Conservation (phyloP, 2,888 invertebrate genomes). For the Cryptocheilus praepositus region DNA sequence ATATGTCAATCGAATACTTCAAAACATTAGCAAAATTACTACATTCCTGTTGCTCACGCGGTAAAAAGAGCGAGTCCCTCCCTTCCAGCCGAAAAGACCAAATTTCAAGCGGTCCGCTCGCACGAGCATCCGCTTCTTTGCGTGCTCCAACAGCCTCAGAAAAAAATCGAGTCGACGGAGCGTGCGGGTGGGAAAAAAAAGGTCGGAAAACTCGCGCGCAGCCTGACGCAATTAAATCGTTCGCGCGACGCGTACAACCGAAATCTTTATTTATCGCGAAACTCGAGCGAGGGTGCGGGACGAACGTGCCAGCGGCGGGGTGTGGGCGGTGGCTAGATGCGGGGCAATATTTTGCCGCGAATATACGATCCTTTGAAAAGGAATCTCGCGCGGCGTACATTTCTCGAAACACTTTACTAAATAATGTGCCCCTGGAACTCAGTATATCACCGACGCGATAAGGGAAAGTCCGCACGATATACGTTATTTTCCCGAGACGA, state of each 20-base stretch:
- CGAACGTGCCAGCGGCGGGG: no score
- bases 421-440: slow-evolving; percentile 33
- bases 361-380: slow-evolving; percentile 4
- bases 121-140: no score
- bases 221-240: background rate
- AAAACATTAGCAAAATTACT: no score
- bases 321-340: background rate
- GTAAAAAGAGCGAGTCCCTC: no score
- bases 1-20: no score
- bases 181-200: no score
- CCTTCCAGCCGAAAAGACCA: no score
- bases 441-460: slow-evolving; percentile 36
- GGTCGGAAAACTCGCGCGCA: no score
- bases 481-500: slow-evolving; percentile 8
- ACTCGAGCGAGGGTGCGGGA: background rate
- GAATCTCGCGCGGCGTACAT: slow-evolving; percentile 29
- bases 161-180: no score
- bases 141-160: no score
- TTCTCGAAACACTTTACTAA: slow-evolving; percentile 44
- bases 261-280: slow-evolving; percentile 9
- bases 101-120: no score
- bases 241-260: background rate
- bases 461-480: background rate
- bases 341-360: slow-evolving; percentile 5
- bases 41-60: no score